These are phyloP conservation scores for Oryctolagus cuniculus DNA, from an alignment of 2,113 vertebrate genomes.

Conservation along the genomic window DNA sequence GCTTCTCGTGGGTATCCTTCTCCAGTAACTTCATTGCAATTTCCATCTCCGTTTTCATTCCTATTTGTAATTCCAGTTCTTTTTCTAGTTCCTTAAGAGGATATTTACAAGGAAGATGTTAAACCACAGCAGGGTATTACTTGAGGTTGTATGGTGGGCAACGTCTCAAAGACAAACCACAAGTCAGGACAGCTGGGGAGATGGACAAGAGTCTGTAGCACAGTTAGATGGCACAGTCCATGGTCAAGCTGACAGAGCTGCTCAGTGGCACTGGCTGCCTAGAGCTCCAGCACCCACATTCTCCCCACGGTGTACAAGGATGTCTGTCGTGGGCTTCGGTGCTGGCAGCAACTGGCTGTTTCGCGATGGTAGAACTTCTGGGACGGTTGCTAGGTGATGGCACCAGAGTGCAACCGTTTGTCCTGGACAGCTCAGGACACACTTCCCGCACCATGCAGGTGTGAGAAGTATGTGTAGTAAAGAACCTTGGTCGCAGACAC, in stretches of 20 bases:
- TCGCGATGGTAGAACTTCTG: neutral
- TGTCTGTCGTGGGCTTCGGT: too few species aligned
- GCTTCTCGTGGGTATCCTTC: slow-evolving; percentile 98
- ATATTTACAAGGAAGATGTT: slow-evolving; percentile 56
- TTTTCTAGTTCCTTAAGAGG: slow-evolving; percentile 94
- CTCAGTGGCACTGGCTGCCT: neutral
- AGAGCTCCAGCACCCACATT: neutral
- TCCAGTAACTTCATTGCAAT: slow-evolving; percentile 98
- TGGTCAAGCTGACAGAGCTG: neutral
- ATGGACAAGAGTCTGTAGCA: neutral
- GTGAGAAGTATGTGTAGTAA: neutral
- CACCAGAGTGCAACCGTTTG: neutral
- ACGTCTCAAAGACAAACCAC: neutral
- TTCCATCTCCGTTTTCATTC: slow-evolving; percentile 98
- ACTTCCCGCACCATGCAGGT: neutral
- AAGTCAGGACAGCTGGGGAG: neutral
- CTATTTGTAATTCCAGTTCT: slow-evolving; percentile 96
- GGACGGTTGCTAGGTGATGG: neutral
- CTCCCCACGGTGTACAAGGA: neutral
- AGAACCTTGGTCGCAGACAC: neutral
- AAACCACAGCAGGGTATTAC: neutral
- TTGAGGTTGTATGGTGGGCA: neutral
- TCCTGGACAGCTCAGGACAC: neutral
- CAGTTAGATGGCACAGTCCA: neutral
- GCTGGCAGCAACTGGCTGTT: neutral